Base-by-base conservation (phyloP, 2,797 vertebrate genomes). In the Anas bernieri region DNA sequence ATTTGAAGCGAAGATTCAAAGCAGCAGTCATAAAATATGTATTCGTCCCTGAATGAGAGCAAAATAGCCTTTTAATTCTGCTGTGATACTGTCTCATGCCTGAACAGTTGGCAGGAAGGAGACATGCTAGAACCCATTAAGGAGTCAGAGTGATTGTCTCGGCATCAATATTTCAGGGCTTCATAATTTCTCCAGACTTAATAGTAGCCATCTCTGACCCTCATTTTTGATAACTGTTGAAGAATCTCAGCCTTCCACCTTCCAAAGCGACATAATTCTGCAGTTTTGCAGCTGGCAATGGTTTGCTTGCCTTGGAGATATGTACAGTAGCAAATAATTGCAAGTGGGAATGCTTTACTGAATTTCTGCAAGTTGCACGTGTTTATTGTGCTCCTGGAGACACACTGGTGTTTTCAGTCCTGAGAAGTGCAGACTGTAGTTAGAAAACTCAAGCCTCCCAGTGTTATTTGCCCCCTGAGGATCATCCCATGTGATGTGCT, bases 111-210 rank as follows among this genome's bases (percentile, higher is more conserved):
- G 91, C 90, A 88, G 84, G 82, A 91, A 79, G 68, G 48, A 82
- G 91, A 64, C 58, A 56, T 7, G 1, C 66, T 90, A 86, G 94
- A 84, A 79, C 43, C 69, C 92, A 92, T 96, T 95, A 96, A 88
- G 91, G 76, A 95, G 50, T 73, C 91, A 84, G 85, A 93, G 82
- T 92, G 76, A 97, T 96, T 84, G 79, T 78, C 80, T 95, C 64
- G 6, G 72, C 92, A 95, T 97, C 74, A 97, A 94, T 96, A 93
- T 97, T 97, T 96, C 91, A 97, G 85, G 73, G 39, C 83, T 77
- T 95, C 79, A 78, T 95, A 63, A 93, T 94, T 94, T 92, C 84
- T 91, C 54, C 84, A 94, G 94, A 64, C 75, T 88, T 79, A 92
- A 80, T 82, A 90, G 86, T 41, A 91, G 83, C 68, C 72, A 50